phyloP scores from a whole-genome alignment of 2,797 vertebrate species.

The Luscinia megarhynchos region DNA sequence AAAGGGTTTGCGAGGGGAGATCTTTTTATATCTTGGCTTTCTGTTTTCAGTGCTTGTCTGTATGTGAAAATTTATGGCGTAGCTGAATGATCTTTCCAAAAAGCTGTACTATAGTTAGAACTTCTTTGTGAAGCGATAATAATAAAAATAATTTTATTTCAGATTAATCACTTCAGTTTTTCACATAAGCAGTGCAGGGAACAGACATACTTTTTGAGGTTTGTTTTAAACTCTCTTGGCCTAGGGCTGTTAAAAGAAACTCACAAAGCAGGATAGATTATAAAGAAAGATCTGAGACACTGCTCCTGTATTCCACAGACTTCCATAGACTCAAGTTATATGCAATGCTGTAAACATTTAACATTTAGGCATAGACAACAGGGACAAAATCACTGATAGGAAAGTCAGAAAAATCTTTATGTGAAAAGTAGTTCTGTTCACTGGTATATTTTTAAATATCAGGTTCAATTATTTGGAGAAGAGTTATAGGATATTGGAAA shows the following conservation, averaged over 20 bases:
- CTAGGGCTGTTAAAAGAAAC: not conserved
- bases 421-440: not conserved
- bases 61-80: not conserved
- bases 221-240: not conserved
- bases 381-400: not conserved
- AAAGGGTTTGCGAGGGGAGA: conserved; percentile 8
- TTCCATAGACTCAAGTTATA: not conserved
- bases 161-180: not conserved
- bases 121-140: not conserved
- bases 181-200: not conserved
- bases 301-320: not conserved
- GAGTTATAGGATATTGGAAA: not conserved
- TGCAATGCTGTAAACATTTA: not conserved
- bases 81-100: not conserved
- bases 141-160: not conserved
- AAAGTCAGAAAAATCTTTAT: not conserved
- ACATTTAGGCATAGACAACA: not conserved
- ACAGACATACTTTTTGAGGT: not conserved
- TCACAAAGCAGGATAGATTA: not conserved
- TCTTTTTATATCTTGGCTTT: conserved; percentile 8
- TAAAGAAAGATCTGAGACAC: not conserved
- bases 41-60: not conserved
- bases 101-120: not conserved
- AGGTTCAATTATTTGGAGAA: not conserved
- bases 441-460: not conserved